phyloP scores from a whole-genome alignment of 2,113 vertebrate genomes.

The Mustela lutreola region DNA sequence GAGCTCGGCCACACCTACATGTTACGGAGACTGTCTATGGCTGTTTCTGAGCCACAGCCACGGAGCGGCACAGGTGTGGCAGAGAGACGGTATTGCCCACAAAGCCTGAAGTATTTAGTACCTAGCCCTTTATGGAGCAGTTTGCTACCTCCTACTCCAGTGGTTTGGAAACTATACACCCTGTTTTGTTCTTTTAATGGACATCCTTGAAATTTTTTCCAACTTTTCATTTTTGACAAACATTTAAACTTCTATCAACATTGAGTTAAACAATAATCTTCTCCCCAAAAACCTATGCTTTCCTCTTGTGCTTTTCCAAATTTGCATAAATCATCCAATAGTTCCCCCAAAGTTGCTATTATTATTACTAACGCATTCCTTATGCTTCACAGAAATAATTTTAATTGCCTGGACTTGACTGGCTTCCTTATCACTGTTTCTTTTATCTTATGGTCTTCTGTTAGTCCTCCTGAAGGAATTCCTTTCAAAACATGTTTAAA shows the following conservation, averaged over 20 bases:
- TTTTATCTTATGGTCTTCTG: neutral
- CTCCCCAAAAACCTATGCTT: neutral
- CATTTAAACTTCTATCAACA: neutral
- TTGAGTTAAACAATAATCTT: neutral
- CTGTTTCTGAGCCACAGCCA: neutral
- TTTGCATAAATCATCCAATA: neutral
- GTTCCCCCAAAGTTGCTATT: neutral
- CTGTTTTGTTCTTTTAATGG: neutral
- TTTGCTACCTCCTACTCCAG: neutral
- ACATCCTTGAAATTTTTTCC: neutral
- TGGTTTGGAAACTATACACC: neutral
- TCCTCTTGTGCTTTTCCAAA: neutral
- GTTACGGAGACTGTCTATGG: neutral
- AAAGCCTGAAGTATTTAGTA: neutral
- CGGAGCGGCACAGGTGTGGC: rapidly evolving
- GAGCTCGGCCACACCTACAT: neutral
- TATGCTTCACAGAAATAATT: neutral
- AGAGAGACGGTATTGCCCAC: neutral
- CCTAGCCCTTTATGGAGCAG: neutral
- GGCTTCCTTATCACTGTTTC: neutral
- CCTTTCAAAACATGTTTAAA: conserved; percentile 44
- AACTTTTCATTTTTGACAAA: conserved; percentile 1
- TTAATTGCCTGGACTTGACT: neutral
- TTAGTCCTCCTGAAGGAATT: neutral
- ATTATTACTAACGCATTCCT: neutral